Conservation (phyloP, 2,113 vertebrate species). For the Lanius collurio region DNA sequence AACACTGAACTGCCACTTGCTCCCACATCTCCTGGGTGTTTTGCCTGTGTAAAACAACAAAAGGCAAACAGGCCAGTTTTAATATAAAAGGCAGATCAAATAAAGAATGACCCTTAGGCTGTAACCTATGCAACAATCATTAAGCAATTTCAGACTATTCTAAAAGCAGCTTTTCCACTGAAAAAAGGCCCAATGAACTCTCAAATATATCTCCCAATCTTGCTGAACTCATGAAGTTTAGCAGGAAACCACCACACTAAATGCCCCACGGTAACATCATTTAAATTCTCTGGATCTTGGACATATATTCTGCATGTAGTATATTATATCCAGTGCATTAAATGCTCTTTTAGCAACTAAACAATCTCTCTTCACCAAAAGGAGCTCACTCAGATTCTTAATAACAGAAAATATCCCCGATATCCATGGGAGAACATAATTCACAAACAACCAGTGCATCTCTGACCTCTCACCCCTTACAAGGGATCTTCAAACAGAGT, state of each 20-base stretch:
- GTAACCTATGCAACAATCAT: not conserved
- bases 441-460: not conserved
- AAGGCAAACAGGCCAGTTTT: not conserved
- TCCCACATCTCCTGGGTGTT: not conserved
- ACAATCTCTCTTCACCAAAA: not conserved
- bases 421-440: not conserved
- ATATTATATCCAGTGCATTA: not conserved
- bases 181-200: not conserved
- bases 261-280: not conserved
- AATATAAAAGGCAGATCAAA: not conserved
- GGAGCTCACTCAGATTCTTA: not conserved
- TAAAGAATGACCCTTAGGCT: not conserved
- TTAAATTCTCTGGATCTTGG: not conserved
- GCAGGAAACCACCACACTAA: not conserved
- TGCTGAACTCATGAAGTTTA: not conserved
- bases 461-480: not conserved
- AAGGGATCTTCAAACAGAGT: not conserved
- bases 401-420: not conserved
- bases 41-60: not conserved
- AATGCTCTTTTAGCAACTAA: slow-evolving; percentile 28
- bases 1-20: not conserved
- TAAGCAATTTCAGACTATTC: not conserved
- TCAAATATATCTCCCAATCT: not conserved
- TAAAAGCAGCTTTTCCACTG: not conserved
- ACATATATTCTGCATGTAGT: not conserved